phyloP scores from a whole-genome alignment of 2,797 vertebrate species.

The Macropodus opercularis region DNA sequence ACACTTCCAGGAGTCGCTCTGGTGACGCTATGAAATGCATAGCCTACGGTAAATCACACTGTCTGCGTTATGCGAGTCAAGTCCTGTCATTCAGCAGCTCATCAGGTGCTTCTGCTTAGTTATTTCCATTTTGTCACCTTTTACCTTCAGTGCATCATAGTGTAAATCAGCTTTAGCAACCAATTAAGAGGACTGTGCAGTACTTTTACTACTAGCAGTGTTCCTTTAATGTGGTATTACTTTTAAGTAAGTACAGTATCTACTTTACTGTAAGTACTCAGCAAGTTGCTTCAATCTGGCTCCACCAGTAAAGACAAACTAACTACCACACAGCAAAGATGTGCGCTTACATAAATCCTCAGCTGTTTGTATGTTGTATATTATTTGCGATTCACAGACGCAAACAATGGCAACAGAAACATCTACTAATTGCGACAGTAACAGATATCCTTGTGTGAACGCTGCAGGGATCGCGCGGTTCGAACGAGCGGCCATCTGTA shows the following conservation, averaged over 20 bases:
- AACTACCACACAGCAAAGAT: not conserved
- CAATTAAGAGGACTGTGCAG: too few relatives aligned
- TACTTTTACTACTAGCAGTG: not conserved
- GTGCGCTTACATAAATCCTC: not conserved
- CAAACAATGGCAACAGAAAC: conserved; percentile 1
- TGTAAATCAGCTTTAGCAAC: too few relatives aligned
- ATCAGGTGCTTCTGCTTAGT: not conserved
- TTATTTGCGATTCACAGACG: conserved; percentile 18
- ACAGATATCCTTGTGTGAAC: conserved; percentile 42
- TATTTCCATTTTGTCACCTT: not conserved
- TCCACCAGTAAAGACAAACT: not conserved
- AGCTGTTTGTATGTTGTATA: not conserved
- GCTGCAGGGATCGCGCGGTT: conserved; percentile 28
- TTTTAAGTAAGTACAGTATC: not conserved
- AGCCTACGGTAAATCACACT: not conserved
- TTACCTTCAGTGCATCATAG: not conserved
- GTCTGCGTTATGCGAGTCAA: not conserved
- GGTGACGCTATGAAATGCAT: not conserved
- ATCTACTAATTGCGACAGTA: conserved; percentile 36
- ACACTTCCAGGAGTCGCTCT: not conserved
- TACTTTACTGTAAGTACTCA: not conserved
- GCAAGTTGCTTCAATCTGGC: not conserved
- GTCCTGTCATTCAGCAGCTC: not conserved
- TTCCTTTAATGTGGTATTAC: not conserved
- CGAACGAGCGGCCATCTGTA: conserved; percentile 42